Evolutionary conservation across 2,113 vertebrate species (phyloP).

Genomic region (Serinus canaria): DNA sequence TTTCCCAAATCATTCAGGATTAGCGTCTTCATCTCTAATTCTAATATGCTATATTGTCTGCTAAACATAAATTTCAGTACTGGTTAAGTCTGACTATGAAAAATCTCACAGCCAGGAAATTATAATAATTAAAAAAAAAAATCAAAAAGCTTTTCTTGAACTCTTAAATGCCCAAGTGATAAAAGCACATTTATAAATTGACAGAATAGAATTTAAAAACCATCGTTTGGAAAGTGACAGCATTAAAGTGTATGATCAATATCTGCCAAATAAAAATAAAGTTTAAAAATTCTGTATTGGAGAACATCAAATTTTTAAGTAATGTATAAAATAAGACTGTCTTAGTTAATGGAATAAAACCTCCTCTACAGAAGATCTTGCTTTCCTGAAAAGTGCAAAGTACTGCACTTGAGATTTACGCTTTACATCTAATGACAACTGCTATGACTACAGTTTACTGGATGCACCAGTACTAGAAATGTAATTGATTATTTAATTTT

Average conservation of each 20-base stretch:
- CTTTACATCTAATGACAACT: background rate
- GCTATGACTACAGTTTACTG: background rate
- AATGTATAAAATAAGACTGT: background rate
- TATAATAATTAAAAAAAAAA: background rate
- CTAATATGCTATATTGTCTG: background rate
- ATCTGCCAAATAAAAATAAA: background rate
- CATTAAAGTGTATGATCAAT: background rate
- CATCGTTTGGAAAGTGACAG: background rate
- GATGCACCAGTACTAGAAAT: background rate
- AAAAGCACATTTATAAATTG: conserved; percentile 43
- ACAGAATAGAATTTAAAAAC: conserved; percentile 8
- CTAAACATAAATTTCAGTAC: conserved; percentile 20
- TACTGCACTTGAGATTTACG: background rate
- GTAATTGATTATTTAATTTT: background rate
- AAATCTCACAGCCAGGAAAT: conserved; percentile 15
- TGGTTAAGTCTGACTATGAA: background rate
- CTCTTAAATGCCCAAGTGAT: conserved; percentile 36
- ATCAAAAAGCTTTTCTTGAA: background rate
- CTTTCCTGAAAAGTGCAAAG: conserved; percentile 23
- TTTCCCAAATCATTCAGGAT: conserved; percentile 10
- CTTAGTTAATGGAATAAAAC: conserved; percentile 1
- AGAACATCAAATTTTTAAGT: conserved; percentile 19
- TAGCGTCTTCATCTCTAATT: conserved; percentile 10
- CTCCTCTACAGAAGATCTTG: background rate
- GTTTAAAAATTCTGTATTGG: background rate